Evolutionary conservation across 2,797 vertebrate species (phyloP).

Genomic region (Kryptopterus vitreolus): DNA sequence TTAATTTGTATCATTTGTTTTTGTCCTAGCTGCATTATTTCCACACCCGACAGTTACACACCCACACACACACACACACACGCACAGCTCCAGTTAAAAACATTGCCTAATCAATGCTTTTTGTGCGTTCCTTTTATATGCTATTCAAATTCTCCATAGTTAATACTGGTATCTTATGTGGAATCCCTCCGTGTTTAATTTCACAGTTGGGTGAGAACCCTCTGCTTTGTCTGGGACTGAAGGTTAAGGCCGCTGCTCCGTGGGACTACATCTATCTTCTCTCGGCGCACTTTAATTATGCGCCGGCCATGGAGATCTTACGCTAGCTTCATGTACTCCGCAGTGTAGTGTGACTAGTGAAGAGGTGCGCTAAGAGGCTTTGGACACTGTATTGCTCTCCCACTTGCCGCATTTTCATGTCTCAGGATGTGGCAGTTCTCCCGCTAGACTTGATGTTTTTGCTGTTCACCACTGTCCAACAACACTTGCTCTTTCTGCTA

Average conservation of each 20-base stretch:
- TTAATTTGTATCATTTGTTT: conserved; percentile 79
- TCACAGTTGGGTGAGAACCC: conserved; percentile 35
- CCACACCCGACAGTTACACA: background rate
- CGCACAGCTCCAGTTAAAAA: conserved; percentile 29
- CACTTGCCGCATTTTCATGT: conserved; percentile 59
- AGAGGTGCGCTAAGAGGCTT: conserved; percentile 61
- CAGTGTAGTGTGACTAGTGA: conserved; percentile 45
- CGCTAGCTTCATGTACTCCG: conserved; percentile 19
- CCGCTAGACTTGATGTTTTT: background rate
- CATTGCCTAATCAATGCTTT: conserved; percentile 37
- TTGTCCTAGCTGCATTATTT: conserved; percentile 64
- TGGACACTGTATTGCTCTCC: conserved; percentile 61
- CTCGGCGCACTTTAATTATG: conserved; percentile 32
- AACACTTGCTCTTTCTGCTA: conserved; percentile 14
- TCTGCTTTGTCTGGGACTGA: conserved; percentile 54
- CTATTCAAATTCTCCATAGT: conserved; percentile 26
- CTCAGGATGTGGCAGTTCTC: conserved; percentile 46
- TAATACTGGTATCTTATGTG: conserved; percentile 48
- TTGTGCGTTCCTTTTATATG: conserved; percentile 48
- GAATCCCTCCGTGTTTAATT: conserved; percentile 44
- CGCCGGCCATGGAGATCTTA: conserved; percentile 28
- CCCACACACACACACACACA: too few relatives aligned
- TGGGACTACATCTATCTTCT: conserved; percentile 38
- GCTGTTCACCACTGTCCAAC: background rate
- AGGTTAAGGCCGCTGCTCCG: conserved; percentile 53